Evolutionary conservation across 2,113 vertebrate species (phyloP).

Genomic region (Colistium nudipinnis): DNA sequence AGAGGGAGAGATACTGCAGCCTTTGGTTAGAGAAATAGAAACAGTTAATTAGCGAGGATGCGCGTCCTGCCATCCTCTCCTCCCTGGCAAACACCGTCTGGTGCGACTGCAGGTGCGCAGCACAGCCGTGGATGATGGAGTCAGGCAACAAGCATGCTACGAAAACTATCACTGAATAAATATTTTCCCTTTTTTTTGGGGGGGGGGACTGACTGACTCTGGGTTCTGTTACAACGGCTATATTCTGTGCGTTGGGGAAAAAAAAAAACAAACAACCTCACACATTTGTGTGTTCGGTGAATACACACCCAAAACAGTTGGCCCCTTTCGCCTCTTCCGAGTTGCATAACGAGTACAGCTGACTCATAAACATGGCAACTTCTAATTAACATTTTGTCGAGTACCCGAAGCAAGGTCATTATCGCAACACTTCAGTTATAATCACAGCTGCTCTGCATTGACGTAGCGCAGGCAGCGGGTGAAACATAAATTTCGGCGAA

Average conservation of each 20-base stretch:
- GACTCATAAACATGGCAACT: conserved; percentile 69
- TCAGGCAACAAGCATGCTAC: conserved; percentile 20
- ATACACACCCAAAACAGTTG: conserved; percentile 40
- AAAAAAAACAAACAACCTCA: background rate
- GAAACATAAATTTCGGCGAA: conserved; percentile 51
- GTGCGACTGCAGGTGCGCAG: conserved; percentile 48
- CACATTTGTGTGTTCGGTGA: conserved; percentile 16
- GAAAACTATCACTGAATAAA: conserved; percentile 12
- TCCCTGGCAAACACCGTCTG: conserved; percentile 48
- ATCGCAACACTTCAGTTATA: conserved; percentile 64
- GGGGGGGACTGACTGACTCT: background rate
- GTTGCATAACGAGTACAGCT: conserved; percentile 65
- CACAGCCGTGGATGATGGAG: conserved; percentile 33
- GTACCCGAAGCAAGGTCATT: conserved; percentile 72
- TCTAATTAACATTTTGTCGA: conserved; percentile 75
- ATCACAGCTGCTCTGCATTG: conserved; percentile 56
- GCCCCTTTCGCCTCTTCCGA: conserved; percentile 20
- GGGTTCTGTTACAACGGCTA: conserved; percentile 9
- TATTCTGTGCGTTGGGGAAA: background rate
- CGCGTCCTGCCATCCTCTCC: conserved; percentile 46
- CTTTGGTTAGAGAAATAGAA: conserved; percentile 49
- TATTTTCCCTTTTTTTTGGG: background rate
- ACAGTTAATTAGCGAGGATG: conserved; percentile 64
- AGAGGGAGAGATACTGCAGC: conserved; percentile 38
- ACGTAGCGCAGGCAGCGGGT: conserved; percentile 39